A percentile compares a stretch with the other conserved stretches of the same genome.
Evolutionary conservation across 1,140 invertebrate species (phyloP).

Genomic region (Lysiphlebus fabarum): DNA sequence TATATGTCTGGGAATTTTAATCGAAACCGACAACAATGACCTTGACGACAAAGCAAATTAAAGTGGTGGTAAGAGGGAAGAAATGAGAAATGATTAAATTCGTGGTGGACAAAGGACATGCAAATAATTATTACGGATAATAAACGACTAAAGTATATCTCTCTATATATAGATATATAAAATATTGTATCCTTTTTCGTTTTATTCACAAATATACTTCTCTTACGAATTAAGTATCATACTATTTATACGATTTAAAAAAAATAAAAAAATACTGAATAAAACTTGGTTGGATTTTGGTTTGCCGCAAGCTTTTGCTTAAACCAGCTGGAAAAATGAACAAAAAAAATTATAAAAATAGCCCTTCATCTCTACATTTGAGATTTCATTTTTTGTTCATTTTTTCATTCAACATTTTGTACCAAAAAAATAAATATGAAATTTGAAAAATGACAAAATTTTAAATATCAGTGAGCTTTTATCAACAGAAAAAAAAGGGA

Average conservation of each 20-base stretch:
- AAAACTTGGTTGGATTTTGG: conserved; percentile 31
- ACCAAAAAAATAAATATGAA: not conserved
- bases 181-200: too few relatives aligned
- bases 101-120: not conserved
- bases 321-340: conserved; percentile 14
- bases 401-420: not conserved
- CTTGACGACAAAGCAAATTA: too few relatives aligned
- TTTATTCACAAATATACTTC: too few relatives aligned
- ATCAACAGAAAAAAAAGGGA: too few relatives aligned
- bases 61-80: not conserved
- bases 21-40: not conserved
- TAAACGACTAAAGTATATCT: not conserved
- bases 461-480: too few relatives aligned
- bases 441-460: too few relatives aligned
- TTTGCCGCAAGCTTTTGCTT: conserved; percentile 34
- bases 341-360: not conserved
- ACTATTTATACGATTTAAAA: conserved; percentile 25
- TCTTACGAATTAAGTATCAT: too few relatives aligned
- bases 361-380: too few relatives aligned
- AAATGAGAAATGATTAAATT: conserved; percentile 7
- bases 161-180: too few relatives aligned
- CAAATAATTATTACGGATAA: conserved; percentile 14
- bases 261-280: conserved; percentile 25
- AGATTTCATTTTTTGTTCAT: not conserved
- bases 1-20: not conserved